phyloP scores from a whole-genome alignment of 2,113 vertebrate genomes.

The Genyomyrus donnyi region DNA sequence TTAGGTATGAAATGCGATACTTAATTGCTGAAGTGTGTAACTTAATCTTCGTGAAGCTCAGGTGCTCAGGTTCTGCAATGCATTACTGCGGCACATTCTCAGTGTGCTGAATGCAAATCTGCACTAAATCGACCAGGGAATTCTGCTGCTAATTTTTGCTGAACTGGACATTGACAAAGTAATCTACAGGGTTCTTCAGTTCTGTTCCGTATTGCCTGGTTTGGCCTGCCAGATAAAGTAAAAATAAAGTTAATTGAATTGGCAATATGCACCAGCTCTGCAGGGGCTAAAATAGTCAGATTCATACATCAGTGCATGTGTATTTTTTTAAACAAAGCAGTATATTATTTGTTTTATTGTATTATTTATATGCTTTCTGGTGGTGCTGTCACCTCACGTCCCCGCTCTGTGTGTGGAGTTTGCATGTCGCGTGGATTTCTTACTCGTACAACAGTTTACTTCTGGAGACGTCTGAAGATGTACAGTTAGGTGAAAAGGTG shows the following conservation, averaged over 20 bases:
- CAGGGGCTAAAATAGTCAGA: neutral
- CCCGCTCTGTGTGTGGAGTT: neutral
- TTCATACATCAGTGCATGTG: neutral
- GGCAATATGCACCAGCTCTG: neutral
- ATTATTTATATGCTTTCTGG: neutral
- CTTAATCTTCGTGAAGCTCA: neutral
- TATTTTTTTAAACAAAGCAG: neutral
- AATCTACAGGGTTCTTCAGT: neutral
- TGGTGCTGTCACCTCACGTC: neutral
- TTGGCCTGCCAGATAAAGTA: neutral
- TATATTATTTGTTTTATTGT: neutral
- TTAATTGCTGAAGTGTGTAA: neutral
- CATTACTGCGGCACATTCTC: neutral
- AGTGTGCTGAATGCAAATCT: neutral
- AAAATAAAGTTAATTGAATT: neutral
- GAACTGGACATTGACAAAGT: neutral
- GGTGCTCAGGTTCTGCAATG: neutral
- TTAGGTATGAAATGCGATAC: neutral
- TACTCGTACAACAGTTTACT: neutral
- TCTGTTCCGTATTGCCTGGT: neutral
- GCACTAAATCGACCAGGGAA: neutral
- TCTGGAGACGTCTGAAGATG: neutral
- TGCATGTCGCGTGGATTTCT: neutral
- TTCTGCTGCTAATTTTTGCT: conserved; percentile 5
- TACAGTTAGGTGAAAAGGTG: neutral